These are phyloP conservation scores for Etheostoma nigrum DNA, from an alignment of 2,797 vertebrate species.

Conservation along the genomic window DNA sequence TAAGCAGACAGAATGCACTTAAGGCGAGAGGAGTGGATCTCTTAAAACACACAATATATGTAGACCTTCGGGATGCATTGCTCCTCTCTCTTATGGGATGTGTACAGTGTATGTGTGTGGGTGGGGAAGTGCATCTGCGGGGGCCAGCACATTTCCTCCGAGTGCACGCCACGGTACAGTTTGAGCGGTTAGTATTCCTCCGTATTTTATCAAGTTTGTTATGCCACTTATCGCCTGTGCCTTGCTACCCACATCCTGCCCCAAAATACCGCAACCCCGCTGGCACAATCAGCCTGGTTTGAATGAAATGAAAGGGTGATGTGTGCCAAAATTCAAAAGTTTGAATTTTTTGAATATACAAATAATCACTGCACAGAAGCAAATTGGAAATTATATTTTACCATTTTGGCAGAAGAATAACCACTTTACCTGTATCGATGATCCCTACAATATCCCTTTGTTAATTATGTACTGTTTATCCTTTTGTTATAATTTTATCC, in stretches of 20 bases:
- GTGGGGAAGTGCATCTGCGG: conserved; percentile 44
- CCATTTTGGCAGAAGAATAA: conserved; percentile 11
- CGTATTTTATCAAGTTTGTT: conserved; percentile 72
- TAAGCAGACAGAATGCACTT: conserved; percentile 70
- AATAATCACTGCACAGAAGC: conserved; percentile 11
- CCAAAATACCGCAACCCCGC: conserved; percentile 73
- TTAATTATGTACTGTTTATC: background rate
- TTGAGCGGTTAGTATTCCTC: conserved; percentile 76
- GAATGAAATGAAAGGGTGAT: conserved; percentile 49
- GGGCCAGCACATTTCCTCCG: conserved; percentile 66
- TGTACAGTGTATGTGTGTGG: conserved; percentile 36
- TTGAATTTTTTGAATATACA: background rate
- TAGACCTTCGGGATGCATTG: conserved; percentile 40
- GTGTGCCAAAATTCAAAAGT: conserved; percentile 20
- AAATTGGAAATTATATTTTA: background rate
- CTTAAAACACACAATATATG: conserved; percentile 33
- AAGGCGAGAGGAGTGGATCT: conserved; percentile 69
- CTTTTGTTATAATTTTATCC: conserved; percentile 27
- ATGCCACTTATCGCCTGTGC: conserved; percentile 67
- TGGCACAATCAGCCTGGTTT: conserved; percentile 60
- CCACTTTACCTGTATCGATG: background rate
- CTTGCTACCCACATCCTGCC: conserved; percentile 85
- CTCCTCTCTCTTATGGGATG: conserved; percentile 44
- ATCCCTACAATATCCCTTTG: background rate
- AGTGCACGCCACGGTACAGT: conserved; percentile 53